Evolutionary conservation across 2,797 vertebrate species (phyloP).

Genomic region (Lutjanus argentimaculatus): DNA sequence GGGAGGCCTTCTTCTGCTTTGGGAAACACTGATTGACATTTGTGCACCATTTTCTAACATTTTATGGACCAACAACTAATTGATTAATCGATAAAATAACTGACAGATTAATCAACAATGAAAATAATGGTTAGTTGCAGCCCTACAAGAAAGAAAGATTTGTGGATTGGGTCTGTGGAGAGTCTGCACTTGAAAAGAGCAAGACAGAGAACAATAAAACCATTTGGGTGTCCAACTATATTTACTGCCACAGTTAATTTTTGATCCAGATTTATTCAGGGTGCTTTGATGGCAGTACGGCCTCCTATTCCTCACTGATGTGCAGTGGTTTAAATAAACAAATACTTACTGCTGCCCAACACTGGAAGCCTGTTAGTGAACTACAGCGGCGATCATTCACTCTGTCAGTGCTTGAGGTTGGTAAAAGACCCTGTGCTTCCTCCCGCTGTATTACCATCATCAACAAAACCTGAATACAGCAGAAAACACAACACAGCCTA

Average conservation of each 20-base stretch:
- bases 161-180: background rate
- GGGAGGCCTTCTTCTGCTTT: too few species aligned
- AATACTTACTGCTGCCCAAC: conserved; percentile 35
- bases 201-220: background rate
- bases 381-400: conserved; percentile 47
- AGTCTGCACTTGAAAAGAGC: conserved; percentile 26
- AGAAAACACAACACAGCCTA: conserved; percentile 28
- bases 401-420: conserved; percentile 31
- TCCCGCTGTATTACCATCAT: conserved; percentile 4
- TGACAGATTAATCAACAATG: too few species aligned
- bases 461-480: conserved; percentile 36
- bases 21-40: too few species aligned
- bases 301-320: conserved; percentile 24
- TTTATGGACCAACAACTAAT: too few species aligned
- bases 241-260: conserved; percentile 33
- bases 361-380: conserved; percentile 52
- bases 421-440: conserved; percentile 3
- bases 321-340: conserved; percentile 54
- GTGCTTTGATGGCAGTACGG: conserved; percentile 28
- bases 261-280: conserved; percentile 43
- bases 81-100: too few species aligned
- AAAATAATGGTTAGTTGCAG: too few species aligned
- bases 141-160: background rate
- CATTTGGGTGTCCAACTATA: conserved; percentile 37
- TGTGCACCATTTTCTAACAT: too few species aligned